Evolutionary conservation across 2,888 invertebrate species (phyloP), one percentile per base, ranked within the genome.

Genomic region (Flexamia atlantica): DNA sequence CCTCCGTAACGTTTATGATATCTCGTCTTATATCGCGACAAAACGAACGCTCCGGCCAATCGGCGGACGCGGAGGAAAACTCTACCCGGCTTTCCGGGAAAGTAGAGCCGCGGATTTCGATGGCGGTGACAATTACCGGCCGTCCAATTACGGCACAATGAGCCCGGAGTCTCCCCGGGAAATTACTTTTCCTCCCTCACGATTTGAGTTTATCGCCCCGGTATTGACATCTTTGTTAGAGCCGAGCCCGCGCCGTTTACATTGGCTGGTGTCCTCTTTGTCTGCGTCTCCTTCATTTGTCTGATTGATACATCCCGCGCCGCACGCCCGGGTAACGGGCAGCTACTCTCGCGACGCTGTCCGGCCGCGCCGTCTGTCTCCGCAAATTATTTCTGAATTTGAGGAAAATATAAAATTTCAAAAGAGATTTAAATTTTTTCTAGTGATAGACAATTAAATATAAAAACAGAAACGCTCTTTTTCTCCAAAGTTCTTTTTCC

Each of bases 151-250:
- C 64, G 84, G 76, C 82, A 79, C 80, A 72, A 82, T 82, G 76
- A 82, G 84, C 79, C 36, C 64, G 53, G 7, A 46, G 53, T 30
- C 64, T 36, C 79, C 79, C 50, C 40, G 23, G 60, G 81, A 84
- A 84, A 82, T 82, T 82, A 82, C 81, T 84, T 83, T 83, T 83
- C 60, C 81, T 79, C 60, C 81, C 72, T 50, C 46, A 53, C 64
- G 50, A 60, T 25, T 81, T 64, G 72, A 60, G 74, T 84, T 74
- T 74, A 42, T 82, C 81, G 42, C 72, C 30, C 30, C 68, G 50
- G 64, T 81, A 84, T 57, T 84, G 84, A 84, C 84, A 84, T 84
- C 84, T 84, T 84, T 84, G 84, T 84, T 82, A 82, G 81, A 25
- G n/a, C 17, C 84, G 60, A 68, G 30, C 32, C 50, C 68, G 25